These are phyloP conservation scores for Drosophila kikkawai DNA, from an alignment of 1,140 invertebrate species.

Conservation along the genomic window DNA sequence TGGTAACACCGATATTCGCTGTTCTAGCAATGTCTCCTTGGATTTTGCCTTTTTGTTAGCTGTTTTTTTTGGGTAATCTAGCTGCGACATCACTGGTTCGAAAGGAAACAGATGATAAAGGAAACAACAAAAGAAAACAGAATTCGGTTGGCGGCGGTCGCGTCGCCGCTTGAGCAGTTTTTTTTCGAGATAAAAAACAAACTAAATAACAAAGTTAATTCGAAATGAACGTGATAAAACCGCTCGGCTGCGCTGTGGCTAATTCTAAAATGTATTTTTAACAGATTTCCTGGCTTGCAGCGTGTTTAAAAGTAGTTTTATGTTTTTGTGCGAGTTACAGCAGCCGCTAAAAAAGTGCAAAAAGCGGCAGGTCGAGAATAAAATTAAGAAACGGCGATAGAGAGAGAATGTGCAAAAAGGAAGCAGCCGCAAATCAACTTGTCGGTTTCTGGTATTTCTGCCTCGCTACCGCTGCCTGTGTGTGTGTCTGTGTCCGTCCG, in stretches of 20 bases:
- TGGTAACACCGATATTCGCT: too few relatives aligned
- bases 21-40: too few relatives aligned
- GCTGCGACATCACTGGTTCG: too few relatives aligned
- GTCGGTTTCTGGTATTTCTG: constrained; percentile 7
- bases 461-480: constrained; percentile 1
- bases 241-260: not conserved
- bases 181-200: too few relatives aligned
- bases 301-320: constrained; percentile 11
- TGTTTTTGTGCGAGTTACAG: constrained; percentile 27
- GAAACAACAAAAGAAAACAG: too few relatives aligned
- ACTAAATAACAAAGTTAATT: not conserved
- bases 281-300: not conserved
- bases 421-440: constrained; percentile 23
- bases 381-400: constrained; percentile 17
- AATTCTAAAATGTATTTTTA: not conserved
- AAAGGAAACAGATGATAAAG: too few relatives aligned
- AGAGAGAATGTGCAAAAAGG: constrained; percentile 34
- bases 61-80: not conserved
- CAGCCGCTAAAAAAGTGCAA: constrained; percentile 14
- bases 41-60: too few relatives aligned
- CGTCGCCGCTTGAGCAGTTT: too few relatives aligned
- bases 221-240: not conserved
- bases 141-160: too few relatives aligned
- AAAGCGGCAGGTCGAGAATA: constrained; percentile 13
- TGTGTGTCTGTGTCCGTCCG: constrained; percentile 8